phyloP scores from a whole-genome alignment of 2,888 invertebrate species.

The Halocaridina rubra region DNA sequence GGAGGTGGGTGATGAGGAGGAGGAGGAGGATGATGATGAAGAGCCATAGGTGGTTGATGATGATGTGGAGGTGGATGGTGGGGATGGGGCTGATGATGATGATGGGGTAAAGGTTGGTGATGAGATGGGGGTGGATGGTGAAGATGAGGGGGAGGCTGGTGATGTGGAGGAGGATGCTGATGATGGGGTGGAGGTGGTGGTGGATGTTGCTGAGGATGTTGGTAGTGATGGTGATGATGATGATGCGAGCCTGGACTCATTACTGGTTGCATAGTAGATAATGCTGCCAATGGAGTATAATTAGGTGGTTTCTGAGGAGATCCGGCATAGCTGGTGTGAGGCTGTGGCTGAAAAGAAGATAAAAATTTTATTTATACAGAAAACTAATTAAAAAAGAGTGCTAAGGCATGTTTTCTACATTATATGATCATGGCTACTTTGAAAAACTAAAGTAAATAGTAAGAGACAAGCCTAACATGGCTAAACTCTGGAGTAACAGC shows the following conservation, averaged over 20 bases:
- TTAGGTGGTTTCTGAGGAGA: slow-evolving; percentile 32
- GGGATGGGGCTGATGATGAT: slow-evolving; percentile 15
- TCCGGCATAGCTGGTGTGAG: slow-evolving; percentile 23
- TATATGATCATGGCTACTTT: too few species aligned
- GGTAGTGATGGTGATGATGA: slow-evolving; percentile 50
- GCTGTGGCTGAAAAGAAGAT: slow-evolving; percentile 32
- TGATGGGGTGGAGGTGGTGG: slow-evolving; percentile 9
- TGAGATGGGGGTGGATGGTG: slow-evolving; percentile 37
- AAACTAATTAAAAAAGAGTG: not conserved
- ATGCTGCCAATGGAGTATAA: slow-evolving; percentile 60
- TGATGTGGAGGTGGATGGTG: slow-evolving; percentile 13
- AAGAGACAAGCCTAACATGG: not conserved
- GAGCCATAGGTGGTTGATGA: not conserved
- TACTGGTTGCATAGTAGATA: slow-evolving; percentile 60
- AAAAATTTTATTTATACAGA: not conserved
- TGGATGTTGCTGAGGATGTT: slow-evolving; percentile 31
- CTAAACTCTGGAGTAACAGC: too few species aligned
- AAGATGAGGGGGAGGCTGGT: not conserved
- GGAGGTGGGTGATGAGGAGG: slow-evolving; percentile 18
- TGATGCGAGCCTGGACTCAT: slow-evolving; percentile 44
- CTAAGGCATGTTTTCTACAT: too few species aligned
- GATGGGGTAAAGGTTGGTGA: slow-evolving; percentile 34
- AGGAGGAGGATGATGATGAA: slow-evolving; percentile 24
- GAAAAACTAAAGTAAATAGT: not conserved
- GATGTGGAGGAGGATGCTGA: slow-evolving; percentile 15